A percentile compares a stretch with the other conserved stretches of the same genome.
phyloP scores from a whole-genome alignment of 2,797 vertebrate genomes.

The Takifugu rubripes region DNA sequence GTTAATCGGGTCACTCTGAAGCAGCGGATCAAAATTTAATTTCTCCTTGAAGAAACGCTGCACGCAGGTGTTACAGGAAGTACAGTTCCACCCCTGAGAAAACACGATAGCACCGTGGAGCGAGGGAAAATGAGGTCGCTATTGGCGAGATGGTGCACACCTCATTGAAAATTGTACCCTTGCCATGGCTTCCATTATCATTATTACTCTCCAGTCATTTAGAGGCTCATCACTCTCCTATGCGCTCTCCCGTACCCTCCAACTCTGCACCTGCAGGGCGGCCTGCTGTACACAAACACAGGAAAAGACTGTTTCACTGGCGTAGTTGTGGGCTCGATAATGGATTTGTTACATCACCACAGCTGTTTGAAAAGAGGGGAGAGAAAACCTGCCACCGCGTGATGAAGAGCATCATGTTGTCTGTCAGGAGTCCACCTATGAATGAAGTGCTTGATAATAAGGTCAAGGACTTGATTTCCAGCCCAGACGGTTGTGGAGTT shows the following conservation, averaged over 20 bases:
- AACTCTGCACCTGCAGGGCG: constrained; percentile 21
- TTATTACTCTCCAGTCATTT: constrained; percentile 73
- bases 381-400: no score
- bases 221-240: constrained; percentile 47
- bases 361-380: no score
- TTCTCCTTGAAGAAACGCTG: not conserved
- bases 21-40: constrained; percentile 8
- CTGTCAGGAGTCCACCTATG: no score
- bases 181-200: constrained; percentile 77
- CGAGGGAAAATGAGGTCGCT: constrained; percentile 35
- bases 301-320: not conserved
- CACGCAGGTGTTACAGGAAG: constrained; percentile 13
- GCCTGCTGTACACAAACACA: constrained; percentile 17
- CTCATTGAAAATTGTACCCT: constrained; percentile 64
- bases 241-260: constrained; percentile 42
- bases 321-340: no score
- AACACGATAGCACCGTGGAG: constrained; percentile 10
- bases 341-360: no score
- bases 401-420: no score
- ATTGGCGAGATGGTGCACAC: constrained; percentile 14
- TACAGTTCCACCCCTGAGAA: constrained; percentile 7
- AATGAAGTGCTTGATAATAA: no score
- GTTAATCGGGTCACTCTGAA: constrained; percentile 2
- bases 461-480: no score
- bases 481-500: no score